Evolutionary conservation across 2,797 vertebrate species (phyloP).

Genomic region (Meda fulgida): DNA sequence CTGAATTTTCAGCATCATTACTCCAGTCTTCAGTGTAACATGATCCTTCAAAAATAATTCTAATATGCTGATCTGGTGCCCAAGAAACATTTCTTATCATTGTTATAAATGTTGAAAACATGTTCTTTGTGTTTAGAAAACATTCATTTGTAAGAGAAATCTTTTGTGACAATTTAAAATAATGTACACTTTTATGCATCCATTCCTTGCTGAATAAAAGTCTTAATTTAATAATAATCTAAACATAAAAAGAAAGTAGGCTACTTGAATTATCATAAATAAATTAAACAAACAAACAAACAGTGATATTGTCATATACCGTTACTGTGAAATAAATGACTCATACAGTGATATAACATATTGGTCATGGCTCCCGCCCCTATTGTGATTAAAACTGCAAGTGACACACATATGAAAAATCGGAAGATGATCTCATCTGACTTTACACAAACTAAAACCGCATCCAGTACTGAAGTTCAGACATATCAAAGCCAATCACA

Average conservation of each 20-base stretch:
- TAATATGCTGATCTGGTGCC: neutral
- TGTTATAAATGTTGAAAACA: neutral
- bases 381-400: neutral
- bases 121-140: neutral
- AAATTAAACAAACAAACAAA: neutral
- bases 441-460: neutral
- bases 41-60: neutral
- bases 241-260: neutral
- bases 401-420: neutral
- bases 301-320: neutral
- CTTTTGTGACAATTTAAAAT: neutral
- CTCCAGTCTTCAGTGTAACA: neutral
- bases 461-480: constrained; percentile 1
- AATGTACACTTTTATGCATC: neutral
- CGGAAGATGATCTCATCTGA: neutral
- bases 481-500: neutral
- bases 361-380: neutral
- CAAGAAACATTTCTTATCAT: neutral
- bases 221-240: neutral
- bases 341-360: neutral
- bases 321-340: neutral
- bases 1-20: neutral
- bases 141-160: neutral
- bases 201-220: neutral
- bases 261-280: neutral